Evolutionary conservation across 2,113 vertebrate species (phyloP).

Genomic region (Rafetus swinhoei): DNA sequence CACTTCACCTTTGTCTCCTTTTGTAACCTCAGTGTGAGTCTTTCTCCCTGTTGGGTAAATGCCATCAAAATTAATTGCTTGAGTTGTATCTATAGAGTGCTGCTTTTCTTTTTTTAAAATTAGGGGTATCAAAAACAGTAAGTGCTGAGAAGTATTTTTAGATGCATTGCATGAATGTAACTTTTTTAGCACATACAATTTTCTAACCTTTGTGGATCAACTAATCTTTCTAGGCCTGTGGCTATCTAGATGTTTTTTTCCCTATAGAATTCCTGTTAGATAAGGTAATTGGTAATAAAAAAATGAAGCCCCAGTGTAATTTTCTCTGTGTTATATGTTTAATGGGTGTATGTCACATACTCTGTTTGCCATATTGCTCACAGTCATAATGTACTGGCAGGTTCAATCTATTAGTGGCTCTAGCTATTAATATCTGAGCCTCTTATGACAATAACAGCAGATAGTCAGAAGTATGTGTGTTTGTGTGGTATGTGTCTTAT

Average conservation of each 20-base stretch:
- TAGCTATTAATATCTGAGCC: not conserved
- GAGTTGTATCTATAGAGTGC: slow-evolving; percentile 31
- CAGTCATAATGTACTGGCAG: accelerated
- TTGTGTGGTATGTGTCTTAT: not conserved
- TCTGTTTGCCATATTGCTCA: not conserved
- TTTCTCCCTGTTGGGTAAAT: slow-evolving; percentile 47
- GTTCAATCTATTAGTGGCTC: not conserved
- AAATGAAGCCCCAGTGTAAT: not conserved
- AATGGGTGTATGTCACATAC: not conserved
- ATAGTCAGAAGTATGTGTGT: not conserved
- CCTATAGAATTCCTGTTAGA: not conserved
- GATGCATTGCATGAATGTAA: not conserved
- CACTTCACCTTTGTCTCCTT: slow-evolving; percentile 24
- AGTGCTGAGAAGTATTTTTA: not conserved
- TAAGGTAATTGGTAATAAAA: not conserved
- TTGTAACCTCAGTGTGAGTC: slow-evolving; percentile 12
- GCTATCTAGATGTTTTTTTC: not conserved
- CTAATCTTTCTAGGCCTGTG: not conserved
- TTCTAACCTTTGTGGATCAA: not conserved
- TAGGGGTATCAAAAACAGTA: not conserved
- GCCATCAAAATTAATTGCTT: slow-evolving; percentile 55
- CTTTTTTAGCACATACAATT: not conserved
- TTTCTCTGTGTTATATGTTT: not conserved
- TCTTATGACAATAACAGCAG: not conserved
- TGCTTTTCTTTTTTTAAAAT: not conserved